Percentiles rank a stretch among this genome's conserved stretches.
These are phyloP conservation scores for Horisme vitalbata DNA, from an alignment of 2,888 invertebrate genomes.

Conservation along the genomic window DNA sequence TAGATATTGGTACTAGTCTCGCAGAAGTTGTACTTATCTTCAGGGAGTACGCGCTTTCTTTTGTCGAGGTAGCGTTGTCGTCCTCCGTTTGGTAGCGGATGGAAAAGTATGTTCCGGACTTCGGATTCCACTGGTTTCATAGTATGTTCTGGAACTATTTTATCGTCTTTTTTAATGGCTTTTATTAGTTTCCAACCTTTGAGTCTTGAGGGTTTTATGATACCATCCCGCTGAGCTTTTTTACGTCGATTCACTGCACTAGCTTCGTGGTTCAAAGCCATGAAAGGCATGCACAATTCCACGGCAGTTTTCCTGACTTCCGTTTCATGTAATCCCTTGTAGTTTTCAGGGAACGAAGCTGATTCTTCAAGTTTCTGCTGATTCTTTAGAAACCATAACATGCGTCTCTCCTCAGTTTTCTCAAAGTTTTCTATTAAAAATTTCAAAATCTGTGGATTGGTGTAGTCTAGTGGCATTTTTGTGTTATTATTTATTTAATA, in stretches of 20 bases:
- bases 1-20: conserved; percentile 35
- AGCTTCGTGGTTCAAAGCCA: conserved; percentile 13
- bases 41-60: conserved; percentile 33
- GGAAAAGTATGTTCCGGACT: conserved; percentile 14
- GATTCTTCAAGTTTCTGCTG: conserved; percentile 14
- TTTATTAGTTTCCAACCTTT: not conserved
- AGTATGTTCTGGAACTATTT: conserved; percentile 1
- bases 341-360: conserved; percentile 11
- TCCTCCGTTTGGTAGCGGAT: conserved; percentile 24
- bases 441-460: conserved; percentile 26
- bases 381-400: conserved; percentile 35
- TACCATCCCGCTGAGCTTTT: conserved; percentile 13
- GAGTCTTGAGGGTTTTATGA: conserved; percentile 1
- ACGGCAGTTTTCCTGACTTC: conserved; percentile 14
- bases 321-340: conserved; percentile 8
- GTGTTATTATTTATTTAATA: not conserved
- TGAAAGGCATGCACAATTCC: conserved; percentile 12
- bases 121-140: conserved; percentile 27
- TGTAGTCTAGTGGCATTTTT: conserved; percentile 33
- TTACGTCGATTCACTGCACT: conserved; percentile 19
- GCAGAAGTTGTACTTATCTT: conserved; percentile 37
- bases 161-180: not conserved
- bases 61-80: conserved; percentile 33
- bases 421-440: conserved; percentile 35
- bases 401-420: conserved; percentile 29